Evolutionary conservation across 2,113 vertebrate genomes (phyloP), one percentile per base, ranked within the genome.

Genomic region (Silurus glanis): DNA sequence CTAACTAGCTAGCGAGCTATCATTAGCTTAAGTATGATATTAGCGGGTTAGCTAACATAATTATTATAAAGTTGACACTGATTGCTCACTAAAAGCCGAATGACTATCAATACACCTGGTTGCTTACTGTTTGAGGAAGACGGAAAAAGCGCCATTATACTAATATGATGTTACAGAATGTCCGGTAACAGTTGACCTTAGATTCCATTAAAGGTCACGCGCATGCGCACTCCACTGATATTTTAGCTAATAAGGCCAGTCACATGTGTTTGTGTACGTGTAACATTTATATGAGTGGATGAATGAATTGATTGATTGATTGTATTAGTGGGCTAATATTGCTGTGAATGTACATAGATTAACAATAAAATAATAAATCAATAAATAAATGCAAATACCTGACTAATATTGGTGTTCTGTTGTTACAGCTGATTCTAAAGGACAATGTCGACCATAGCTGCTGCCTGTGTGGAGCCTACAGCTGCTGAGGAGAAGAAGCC

Each of bases 401-500:
- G 23, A 75, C 53, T 74, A 17, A 59, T 49, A 0, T 37, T 9
- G 61, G 49, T 84, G 5, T 87, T 83, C 9, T 79, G 53, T 3
- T 80, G 12, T 58, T 67, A 51, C 62, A 86, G 83, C 16, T 16
- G 55, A 83, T 86, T 19, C 19, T 91, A 85, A 14, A 51, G 16
- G 80, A 93, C 91, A 85, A 95, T 96, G 96, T 95, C 95, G 10
- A 87, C 91, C 69, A 9, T 95, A 85, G 83, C 94, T 0, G 97
- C 96, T 66, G 95, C 96, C 59, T 94, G 95, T 80, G 91, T 95
- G 6, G 94, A 93, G 49, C 0, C 94, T 5, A 78, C 92, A 21
- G 76, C 90, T 23, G 90, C 88, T 16, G 55, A 94, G 87, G 87
- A 97, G 92, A 97, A 97, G 94, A 97, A 97, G 91, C 97, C 97